These are phyloP conservation scores for Phyllotreta striolata DNA, from an alignment of 2,888 invertebrate species.

Conservation along the genomic window DNA sequence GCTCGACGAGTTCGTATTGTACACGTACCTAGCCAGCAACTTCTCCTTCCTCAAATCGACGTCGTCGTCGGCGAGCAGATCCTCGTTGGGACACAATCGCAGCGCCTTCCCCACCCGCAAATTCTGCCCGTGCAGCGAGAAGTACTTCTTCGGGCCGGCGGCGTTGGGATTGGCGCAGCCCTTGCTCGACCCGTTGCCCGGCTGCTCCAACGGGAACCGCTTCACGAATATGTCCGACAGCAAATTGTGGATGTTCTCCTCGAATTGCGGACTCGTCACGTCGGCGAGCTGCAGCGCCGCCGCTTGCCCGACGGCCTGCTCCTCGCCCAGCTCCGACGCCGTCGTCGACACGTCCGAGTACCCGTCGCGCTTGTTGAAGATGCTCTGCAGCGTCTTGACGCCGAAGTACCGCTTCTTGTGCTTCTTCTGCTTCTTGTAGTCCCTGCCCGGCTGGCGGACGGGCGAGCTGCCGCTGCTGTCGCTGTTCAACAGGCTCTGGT, in stretches of 20 bases:
- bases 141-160: slow-evolving; percentile 56
- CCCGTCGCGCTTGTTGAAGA: slow-evolving; percentile 60
- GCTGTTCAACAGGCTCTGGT: slow-evolving; percentile 58
- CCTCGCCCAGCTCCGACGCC: slow-evolving; percentile 57
- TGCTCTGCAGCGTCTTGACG: slow-evolving; percentile 62
- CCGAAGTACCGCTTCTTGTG: slow-evolving; percentile 63
- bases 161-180: slow-evolving; percentile 47
- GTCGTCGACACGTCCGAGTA: slow-evolving; percentile 61
- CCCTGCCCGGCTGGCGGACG: slow-evolving; percentile 67
- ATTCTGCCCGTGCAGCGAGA: slow-evolving; percentile 57
- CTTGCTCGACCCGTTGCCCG: slow-evolving; percentile 20
- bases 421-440: slow-evolving; percentile 59
- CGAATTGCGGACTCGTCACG: slow-evolving; percentile 59
- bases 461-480: slow-evolving; percentile 65
- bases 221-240: slow-evolving; percentile 60
- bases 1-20: slow-evolving; percentile 59
- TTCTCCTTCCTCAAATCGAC: slow-evolving; percentile 59
- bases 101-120: slow-evolving; percentile 59
- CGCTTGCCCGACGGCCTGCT: slow-evolving; percentile 20
- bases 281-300: background rate
- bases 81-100: slow-evolving; percentile 59
- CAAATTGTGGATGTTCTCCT: slow-evolving; percentile 60
- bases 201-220: slow-evolving; percentile 48
- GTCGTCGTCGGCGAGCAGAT: slow-evolving; percentile 46
- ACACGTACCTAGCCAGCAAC: slow-evolving; percentile 60